These are phyloP conservation scores for Mythimna loreyi DNA, from an alignment of 2,888 invertebrate genomes.

Conservation along the genomic window DNA sequence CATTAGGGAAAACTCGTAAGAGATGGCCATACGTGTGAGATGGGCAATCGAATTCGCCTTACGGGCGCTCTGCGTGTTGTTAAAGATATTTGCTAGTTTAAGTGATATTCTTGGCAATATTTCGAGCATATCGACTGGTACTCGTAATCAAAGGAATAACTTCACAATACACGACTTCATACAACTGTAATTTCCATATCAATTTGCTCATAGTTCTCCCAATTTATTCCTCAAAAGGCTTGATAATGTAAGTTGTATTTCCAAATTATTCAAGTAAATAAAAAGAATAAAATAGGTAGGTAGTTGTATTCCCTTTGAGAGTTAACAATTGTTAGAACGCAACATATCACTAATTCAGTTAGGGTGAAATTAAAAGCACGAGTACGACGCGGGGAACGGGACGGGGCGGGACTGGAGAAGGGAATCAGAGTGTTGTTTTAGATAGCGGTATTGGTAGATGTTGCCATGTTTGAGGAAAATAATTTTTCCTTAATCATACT, in stretches of 20 bases:
- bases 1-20: too few relatives aligned
- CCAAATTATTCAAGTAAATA: slow-evolving; percentile 6
- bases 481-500: too few relatives aligned
- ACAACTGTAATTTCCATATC: background rate
- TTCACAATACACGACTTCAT: background rate
- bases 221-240: slow-evolving; percentile 6
- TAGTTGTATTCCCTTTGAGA: slow-evolving; percentile 26
- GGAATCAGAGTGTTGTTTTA: slow-evolving; percentile 20
- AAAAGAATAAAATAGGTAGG: slow-evolving; percentile 32
- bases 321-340: slow-evolving; percentile 25
- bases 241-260: slow-evolving; percentile 17
- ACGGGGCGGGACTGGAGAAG: background rate
- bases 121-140: background rate
- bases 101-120: too few relatives aligned
- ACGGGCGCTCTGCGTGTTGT: too few relatives aligned
- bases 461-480: slow-evolving; percentile 4
- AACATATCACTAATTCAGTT: slow-evolving; percentile 59
- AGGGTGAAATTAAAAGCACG: slow-evolving; percentile 57
- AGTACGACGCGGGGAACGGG: slow-evolving; percentile 2
- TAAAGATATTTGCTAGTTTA: too few relatives aligned
- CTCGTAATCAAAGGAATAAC: background rate
- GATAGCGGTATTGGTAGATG: background rate
- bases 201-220: background rate
- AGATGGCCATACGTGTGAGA: too few relatives aligned
- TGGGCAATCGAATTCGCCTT: too few relatives aligned